Evolutionary conservation across 2,113 vertebrate species (phyloP).

Genomic region (Pelecanus crispus): DNA sequence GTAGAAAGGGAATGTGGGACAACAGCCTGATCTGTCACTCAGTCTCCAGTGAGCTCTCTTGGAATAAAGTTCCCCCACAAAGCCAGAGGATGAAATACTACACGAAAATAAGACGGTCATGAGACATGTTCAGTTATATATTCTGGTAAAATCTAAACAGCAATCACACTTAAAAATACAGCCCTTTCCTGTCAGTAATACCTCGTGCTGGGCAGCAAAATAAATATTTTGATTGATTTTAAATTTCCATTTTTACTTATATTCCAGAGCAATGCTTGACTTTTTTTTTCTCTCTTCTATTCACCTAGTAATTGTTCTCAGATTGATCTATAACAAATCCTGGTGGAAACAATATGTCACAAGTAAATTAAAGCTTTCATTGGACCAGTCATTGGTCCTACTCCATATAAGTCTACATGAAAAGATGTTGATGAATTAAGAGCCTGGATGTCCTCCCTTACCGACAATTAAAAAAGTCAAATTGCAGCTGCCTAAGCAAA

Average conservation of each 20-base stretch:
- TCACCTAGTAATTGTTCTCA: constrained; percentile 43
- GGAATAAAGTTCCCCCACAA: constrained; percentile 47
- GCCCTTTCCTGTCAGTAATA: not conserved
- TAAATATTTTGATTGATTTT: constrained; percentile 21
- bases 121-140: constrained; percentile 23
- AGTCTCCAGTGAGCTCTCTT: constrained; percentile 62
- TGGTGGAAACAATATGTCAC: constrained; percentile 32
- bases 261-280: not conserved
- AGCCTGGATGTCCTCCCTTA: not conserved
- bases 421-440: constrained; percentile 9
- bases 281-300: not conserved
- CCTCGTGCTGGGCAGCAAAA: not conserved
- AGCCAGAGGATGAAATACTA: constrained; percentile 40
- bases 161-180: constrained; percentile 5
- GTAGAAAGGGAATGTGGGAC: constrained; percentile 72
- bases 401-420: not conserved
- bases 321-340: constrained; percentile 19
- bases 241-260: not conserved
- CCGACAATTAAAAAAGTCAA: not conserved
- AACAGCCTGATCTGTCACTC: constrained; percentile 65
- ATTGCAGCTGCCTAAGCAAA: not conserved
- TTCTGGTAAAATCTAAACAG: not conserved
- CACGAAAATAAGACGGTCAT: constrained; percentile 17
- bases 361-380: constrained; percentile 46
- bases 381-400: not conserved